Evolutionary conservation across 2,113 vertebrate species (phyloP).

Genomic region (Nannobrachium achirus): DNA sequence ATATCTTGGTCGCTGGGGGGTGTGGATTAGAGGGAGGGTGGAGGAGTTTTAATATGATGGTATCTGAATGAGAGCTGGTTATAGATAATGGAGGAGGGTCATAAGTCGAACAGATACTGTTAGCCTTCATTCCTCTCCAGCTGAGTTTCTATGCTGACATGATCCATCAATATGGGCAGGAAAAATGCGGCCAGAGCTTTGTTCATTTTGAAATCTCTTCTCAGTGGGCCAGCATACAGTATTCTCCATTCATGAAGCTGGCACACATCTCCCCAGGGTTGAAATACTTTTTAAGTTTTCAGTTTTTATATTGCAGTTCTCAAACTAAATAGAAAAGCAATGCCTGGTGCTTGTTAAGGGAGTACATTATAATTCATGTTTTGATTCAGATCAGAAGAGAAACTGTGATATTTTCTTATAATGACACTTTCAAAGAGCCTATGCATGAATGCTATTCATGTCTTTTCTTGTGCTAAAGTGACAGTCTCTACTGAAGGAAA

Average conservation of each 20-base stretch:
- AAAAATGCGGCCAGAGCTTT: not conserved
- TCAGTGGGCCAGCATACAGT: not conserved
- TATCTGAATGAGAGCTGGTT: conserved; percentile 63
- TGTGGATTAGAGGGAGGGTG: conserved; percentile 38
- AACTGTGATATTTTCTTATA: too few relatives aligned
- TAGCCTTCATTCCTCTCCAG: conserved; percentile 24
- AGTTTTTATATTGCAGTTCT: not conserved
- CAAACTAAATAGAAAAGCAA: not conserved
- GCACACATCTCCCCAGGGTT: not conserved
- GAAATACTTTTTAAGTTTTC: not conserved
- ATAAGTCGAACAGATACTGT: conserved; percentile 29
- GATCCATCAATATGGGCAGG: conserved; percentile 12
- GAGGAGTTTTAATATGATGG: conserved; percentile 60
- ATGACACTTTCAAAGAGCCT: too few relatives aligned
- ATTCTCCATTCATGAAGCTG: conserved; percentile 1
- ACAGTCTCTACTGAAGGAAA: too few relatives aligned
- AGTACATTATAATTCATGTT: too few relatives aligned
- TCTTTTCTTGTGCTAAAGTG: too few relatives aligned
- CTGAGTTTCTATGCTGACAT: conserved; percentile 52
- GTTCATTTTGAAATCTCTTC: not conserved
- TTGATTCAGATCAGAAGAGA: not conserved
- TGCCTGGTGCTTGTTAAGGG: not conserved
- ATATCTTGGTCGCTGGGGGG: conserved; percentile 40
- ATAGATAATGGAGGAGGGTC: conserved; percentile 57
- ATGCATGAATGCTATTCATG: too few relatives aligned